Evolutionary conservation across 2,797 vertebrate genomes (phyloP).

Genomic region (Pempheris klunzingeri): DNA sequence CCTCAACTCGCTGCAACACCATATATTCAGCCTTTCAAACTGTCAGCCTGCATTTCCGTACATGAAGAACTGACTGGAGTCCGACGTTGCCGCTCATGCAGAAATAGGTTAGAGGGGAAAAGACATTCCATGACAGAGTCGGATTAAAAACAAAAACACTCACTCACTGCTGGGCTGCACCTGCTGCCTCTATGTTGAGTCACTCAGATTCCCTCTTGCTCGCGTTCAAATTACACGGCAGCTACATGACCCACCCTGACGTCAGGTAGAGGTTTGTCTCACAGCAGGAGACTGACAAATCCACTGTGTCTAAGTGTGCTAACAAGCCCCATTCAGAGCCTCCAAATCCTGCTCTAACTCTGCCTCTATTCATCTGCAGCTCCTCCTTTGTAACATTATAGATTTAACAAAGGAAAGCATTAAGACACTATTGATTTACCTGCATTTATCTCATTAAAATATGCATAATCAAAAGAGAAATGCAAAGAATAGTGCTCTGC

Average conservation of each 20-base stretch:
- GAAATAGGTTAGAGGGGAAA: constrained; percentile 13
- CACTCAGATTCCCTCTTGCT: not conserved
- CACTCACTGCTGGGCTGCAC: not conserved
- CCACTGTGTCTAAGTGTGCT: constrained; percentile 26
- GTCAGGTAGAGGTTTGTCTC: constrained; percentile 32
- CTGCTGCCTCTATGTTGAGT: not conserved
- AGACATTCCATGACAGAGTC: constrained; percentile 7
- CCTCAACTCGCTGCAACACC: constrained; percentile 10
- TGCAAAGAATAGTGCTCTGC: too few species aligned
- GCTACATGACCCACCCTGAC: constrained; percentile 5
- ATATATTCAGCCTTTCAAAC: constrained; percentile 35
- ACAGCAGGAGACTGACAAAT: constrained; percentile 31
- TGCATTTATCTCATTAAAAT: not conserved
- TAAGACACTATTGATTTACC: not conserved
- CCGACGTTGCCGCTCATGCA: not conserved
- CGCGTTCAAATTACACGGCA: constrained; percentile 1
- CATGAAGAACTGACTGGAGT: constrained; percentile 1
- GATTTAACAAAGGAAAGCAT: constrained; percentile 17
- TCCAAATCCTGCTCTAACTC: constrained; percentile 29
- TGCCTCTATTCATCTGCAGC: constrained; percentile 1
- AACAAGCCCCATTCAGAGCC: constrained; percentile 38
- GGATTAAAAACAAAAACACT: constrained; percentile 27
- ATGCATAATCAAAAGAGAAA: not conserved
- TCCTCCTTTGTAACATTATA: constrained; percentile 7
- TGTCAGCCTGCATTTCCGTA: constrained; percentile 20